phyloP scores from a whole-genome alignment of 2,113 vertebrate genomes.

The Pantherophis guttatus region DNA sequence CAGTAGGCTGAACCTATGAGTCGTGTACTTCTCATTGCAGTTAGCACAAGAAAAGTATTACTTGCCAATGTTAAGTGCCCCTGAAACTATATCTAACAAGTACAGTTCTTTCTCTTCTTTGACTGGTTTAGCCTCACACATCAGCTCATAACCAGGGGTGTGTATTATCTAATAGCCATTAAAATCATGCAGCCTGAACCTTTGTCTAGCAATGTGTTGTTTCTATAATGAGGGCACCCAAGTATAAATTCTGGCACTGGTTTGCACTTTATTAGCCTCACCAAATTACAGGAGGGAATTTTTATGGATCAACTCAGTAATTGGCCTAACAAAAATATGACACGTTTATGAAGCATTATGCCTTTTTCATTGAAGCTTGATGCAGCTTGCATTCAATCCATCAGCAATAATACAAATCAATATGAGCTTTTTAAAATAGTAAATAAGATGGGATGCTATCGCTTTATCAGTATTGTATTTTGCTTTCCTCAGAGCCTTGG shows the following conservation, averaged over 20 bases:
- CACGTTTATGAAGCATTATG: neutral
- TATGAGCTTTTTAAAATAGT: neutral
- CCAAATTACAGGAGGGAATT: neutral
- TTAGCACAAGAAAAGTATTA: neutral
- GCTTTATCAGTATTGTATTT: rapidly evolving
- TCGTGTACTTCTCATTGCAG: neutral
- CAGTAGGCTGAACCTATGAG: neutral
- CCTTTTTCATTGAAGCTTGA: neutral
- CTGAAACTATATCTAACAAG: neutral
- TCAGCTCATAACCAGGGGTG: neutral
- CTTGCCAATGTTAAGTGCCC: neutral
- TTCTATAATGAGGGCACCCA: conserved; percentile 3
- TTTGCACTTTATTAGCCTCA: neutral
- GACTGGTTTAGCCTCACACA: neutral
- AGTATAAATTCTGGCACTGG: neutral
- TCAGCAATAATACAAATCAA: neutral
- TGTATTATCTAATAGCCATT: neutral
- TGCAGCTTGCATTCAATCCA: neutral
- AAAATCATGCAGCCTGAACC: conserved; percentile 9
- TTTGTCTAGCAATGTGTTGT: neutral
- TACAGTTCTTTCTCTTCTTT: neutral
- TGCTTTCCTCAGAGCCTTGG: neutral
- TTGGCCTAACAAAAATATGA: neutral
- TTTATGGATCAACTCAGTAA: conserved; percentile 4
- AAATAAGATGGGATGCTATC: neutral